phyloP scores from a whole-genome alignment of 2,113 vertebrate genomes.

The Piliocolobus tephrosceles region DNA sequence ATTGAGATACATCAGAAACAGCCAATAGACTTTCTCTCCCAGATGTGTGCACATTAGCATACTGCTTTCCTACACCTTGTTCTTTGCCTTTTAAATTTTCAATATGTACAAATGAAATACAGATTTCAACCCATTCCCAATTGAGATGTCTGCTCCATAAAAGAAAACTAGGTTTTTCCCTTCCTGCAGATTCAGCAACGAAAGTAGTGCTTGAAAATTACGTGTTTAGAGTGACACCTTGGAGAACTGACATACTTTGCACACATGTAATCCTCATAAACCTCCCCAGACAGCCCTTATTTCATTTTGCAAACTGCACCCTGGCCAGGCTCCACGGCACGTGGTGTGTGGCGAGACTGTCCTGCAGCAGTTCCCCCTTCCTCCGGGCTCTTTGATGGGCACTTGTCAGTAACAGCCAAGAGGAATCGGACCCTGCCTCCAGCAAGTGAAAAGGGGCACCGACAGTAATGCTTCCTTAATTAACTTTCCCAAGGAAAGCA shows the following conservation, averaged over 20 bases:
- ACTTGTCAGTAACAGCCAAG: slow-evolving; percentile 58
- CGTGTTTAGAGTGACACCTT: slow-evolving; percentile 64
- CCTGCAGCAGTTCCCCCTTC: neutral
- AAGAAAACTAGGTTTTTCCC: slow-evolving; percentile 11
- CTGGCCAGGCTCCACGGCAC: slow-evolving; percentile 49
- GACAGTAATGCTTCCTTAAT: neutral
- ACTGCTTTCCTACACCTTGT: slow-evolving; percentile 17
- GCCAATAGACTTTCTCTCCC: neutral
- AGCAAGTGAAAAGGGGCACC: neutral
- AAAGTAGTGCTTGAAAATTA: neutral
- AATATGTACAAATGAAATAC: slow-evolving; percentile 45
- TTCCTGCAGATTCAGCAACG: slow-evolving; percentile 27
- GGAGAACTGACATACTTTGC: slow-evolving; percentile 65
- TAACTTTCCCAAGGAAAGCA: slow-evolving; percentile 68
- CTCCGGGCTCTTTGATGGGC: slow-evolving; percentile 19
- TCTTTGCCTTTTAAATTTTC: slow-evolving; percentile 43
- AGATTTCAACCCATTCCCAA: slow-evolving; percentile 47
- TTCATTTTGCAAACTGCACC: slow-evolving; percentile 74
- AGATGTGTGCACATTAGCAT: slow-evolving; percentile 11
- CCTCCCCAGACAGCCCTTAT: slow-evolving; percentile 66
- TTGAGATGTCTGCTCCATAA: slow-evolving; percentile 12
- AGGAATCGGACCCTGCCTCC: neutral
- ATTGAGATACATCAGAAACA: neutral
- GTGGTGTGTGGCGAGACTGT: slow-evolving; percentile 7
- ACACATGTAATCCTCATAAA: slow-evolving; percentile 59